These are phyloP conservation scores for Amphipoea oculea DNA, from an alignment of 2,888 invertebrate species.

Conservation along the genomic window DNA sequence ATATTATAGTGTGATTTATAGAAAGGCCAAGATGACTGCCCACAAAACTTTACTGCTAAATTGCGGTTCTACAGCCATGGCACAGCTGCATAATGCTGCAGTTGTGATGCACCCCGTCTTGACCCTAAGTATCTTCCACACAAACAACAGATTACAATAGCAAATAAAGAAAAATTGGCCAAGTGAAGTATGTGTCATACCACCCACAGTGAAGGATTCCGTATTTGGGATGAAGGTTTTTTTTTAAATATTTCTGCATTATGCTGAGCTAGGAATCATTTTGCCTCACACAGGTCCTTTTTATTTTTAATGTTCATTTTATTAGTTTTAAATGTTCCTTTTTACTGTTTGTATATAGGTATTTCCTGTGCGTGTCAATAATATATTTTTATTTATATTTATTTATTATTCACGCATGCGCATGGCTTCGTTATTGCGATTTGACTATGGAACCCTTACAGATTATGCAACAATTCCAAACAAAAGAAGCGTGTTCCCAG, in stretches of 20 bases:
- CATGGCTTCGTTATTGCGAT: not conserved
- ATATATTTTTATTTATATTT: no score
- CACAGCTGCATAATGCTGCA: not conserved
- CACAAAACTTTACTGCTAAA: not conserved
- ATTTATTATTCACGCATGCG: not conserved
- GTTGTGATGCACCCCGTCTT: no score
- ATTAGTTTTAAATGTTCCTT: no score
- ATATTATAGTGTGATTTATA: no score
- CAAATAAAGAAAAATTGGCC: not conserved
- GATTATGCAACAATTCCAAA: not conserved
- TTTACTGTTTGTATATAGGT: no score
- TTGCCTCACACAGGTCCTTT: no score
- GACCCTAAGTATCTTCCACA: not conserved
- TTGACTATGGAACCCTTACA: not conserved
- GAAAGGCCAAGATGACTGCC: not conserved
- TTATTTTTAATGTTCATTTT: no score
- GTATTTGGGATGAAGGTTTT: not conserved
- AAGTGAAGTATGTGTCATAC: not conserved
- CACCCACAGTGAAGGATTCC: not conserved
- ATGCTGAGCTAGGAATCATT: no score
- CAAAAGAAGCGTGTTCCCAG: constrained; percentile 2
- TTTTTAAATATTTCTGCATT: no score
- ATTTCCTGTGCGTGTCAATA: no score
- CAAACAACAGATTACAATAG: not conserved
- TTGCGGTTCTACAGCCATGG: not conserved